Conservation (phyloP, 35 echinoderm and acorn worm species). For the Holothuria glaberrima region DNA sequence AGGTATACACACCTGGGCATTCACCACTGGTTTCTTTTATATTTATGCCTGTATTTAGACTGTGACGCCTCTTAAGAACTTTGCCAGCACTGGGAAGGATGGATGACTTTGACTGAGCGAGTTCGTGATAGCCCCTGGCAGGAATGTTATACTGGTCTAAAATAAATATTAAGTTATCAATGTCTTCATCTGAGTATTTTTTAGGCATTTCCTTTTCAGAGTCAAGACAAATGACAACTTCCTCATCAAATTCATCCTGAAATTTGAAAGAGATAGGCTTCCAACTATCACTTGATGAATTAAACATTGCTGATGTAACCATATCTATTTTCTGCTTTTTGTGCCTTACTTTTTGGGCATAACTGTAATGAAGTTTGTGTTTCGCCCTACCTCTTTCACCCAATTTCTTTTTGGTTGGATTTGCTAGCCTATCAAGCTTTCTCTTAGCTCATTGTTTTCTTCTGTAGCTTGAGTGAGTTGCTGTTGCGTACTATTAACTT, state of each 20-base stretch:
- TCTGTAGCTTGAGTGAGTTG: conserved; percentile 16
- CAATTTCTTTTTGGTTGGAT: conserved; percentile 43
- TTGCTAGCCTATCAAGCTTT: conserved; percentile 53
- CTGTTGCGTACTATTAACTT: not conserved
- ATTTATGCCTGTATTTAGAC: conserved; percentile 44
- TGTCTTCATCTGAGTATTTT: conserved; percentile 50
- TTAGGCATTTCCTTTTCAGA: not conserved
- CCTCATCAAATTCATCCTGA: conserved; percentile 61
- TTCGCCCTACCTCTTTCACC: conserved; percentile 53
- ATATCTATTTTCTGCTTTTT: conserved; percentile 49
- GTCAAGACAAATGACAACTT: conserved; percentile 50
- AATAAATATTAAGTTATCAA: conserved; percentile 61
- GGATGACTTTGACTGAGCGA: conserved; percentile 34
- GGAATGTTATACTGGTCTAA: conserved; percentile 62
- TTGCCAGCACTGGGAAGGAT: conserved; percentile 33
- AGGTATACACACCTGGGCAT: conserved; percentile 60
- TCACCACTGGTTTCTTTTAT: conserved; percentile 23
- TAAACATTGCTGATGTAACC: conserved; percentile 14
- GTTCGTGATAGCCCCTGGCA: conserved; percentile 58
- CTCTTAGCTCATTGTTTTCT: conserved; percentile 46
- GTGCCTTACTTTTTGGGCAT: conserved; percentile 60
- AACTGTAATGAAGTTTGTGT: conserved; percentile 56
- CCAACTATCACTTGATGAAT: conserved; percentile 19
- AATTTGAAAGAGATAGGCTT: conserved; percentile 35
- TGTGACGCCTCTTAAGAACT: conserved; percentile 54